Base-by-base conservation (phyloP, 2,113 vertebrate genomes). In the Mirounga angustirostris region DNA sequence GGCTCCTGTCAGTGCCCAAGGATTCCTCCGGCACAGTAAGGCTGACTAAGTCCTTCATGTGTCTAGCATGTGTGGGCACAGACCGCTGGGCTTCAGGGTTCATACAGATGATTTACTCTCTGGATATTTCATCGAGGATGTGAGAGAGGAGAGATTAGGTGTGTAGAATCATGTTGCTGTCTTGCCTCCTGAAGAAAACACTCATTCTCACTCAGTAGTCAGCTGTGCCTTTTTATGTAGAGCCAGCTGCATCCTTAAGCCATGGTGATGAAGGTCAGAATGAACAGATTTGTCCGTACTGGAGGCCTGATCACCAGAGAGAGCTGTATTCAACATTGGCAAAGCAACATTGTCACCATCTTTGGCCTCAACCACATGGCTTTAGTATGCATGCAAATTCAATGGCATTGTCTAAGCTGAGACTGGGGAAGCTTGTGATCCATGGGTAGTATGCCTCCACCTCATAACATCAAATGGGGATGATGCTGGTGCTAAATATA, bases 351-450 rank as follows among this genome's bases (percentile, higher is more conserved):
- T 71, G 99, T 99, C 67, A 99, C 99, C n/a, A 99, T 99, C 98
- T 99, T 99, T 84, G 99, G 99, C 96, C 98, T 99, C 98, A 99
- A 99, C 43, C 99, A 99, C 98, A 99, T 99, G 99, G 99, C 99
- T 99, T 98, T 98, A 99, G 94, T 26, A 56, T 43, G 24, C 18
- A 7, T 52, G 79, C 15, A 99, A 98, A 81, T 99, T 98, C 98
- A 97, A 98, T 19, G 99, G 99, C 28, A 99, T 99, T 22, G 99
- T 99, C 43, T 99, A 98, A 93, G 92, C 97, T 78, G 99, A 99
- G 97, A 99, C 99, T 46, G 99, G 99, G 99, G 84, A 99, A 99
- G 91, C 98, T 99, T 65, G 98, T 99, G 95, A 98, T 99, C 58
- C 99, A 99, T 0, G 99, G 99, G 91, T 98, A 99, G 0, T 94